phyloP scores from a whole-genome alignment of 2,888 invertebrate genomes.

The Chaetogeoica ovagalla region DNA sequence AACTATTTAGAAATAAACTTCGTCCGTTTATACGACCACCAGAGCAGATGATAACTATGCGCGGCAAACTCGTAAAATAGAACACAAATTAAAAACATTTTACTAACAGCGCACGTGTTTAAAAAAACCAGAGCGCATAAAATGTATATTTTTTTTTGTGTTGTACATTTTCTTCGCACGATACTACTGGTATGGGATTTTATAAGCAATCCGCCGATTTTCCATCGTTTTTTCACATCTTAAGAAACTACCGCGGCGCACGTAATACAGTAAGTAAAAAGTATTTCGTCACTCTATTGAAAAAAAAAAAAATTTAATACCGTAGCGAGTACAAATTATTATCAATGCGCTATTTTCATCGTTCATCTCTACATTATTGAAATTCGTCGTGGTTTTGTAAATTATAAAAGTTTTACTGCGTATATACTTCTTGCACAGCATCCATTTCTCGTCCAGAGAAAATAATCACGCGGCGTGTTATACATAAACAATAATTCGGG shows the following conservation, averaged over 20 bases:
- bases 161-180: slow-evolving; percentile 7
- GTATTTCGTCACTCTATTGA: slow-evolving; percentile 7
- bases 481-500: no score
- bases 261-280: not conserved
- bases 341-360: not conserved
- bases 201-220: slow-evolving; percentile 3
- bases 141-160: slow-evolving; percentile 2
- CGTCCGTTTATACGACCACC: slow-evolving; percentile 21
- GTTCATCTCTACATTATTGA: not conserved
- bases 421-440: no score
- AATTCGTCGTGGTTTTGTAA: not conserved
- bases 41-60: no score
- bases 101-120: slow-evolving; percentile 30
- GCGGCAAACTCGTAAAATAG: slow-evolving; percentile 30
- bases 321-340: not conserved
- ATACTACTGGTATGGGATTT: not conserved
- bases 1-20: slow-evolving; percentile 41
- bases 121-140: slow-evolving; percentile 1
- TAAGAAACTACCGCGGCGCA: not conserved
- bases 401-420: no score
- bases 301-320: slow-evolving; percentile 1
- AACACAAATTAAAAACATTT: slow-evolving; percentile 42
- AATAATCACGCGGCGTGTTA: no score
- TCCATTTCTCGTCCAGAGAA: no score
- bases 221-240: slow-evolving; percentile 9